A percentile compares a stretch with the other conserved stretches of the same genome.
phyloP scores from a whole-genome alignment of 2,888 invertebrate genomes.

The Limnephilus auricula region DNA sequence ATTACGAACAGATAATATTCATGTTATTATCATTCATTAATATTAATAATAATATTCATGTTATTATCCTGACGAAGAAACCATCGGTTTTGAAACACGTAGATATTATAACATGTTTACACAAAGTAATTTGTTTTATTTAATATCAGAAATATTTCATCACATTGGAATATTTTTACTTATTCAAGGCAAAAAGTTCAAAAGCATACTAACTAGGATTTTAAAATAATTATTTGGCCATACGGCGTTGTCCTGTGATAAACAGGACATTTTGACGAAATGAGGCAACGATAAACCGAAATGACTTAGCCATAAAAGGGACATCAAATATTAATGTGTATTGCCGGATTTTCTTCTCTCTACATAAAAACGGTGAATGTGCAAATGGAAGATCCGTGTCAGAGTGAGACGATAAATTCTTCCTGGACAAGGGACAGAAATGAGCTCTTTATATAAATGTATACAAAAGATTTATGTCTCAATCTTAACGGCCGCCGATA shows the following conservation, averaged over 20 bases:
- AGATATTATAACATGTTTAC: no score
- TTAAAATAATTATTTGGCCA: constrained; percentile 22
- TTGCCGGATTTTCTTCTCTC: constrained; percentile 42
- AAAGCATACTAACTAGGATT: not conserved
- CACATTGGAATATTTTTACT: not conserved
- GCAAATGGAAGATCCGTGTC: constrained; percentile 62
- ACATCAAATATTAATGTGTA: constrained; percentile 52
- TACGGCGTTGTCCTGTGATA: constrained; percentile 6
- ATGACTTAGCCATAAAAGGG: constrained; percentile 31
- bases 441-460: constrained; percentile 26
- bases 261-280: constrained; percentile 21
- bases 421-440: constrained; percentile 40
- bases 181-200: not conserved
- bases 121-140: no score
- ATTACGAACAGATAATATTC: no score
- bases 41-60: no score
- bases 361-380: constrained; percentile 48
- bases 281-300: constrained; percentile 37
- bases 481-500: constrained; percentile 6
- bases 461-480: constrained; percentile 29
- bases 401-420: constrained; percentile 52
- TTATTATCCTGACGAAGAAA: no score
- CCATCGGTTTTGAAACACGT: no score
- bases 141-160: not conserved
- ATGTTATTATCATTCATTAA: no score